Base-by-base conservation (phyloP, 2,888 invertebrate genomes). In the Brassicogethes aeneus region DNA sequence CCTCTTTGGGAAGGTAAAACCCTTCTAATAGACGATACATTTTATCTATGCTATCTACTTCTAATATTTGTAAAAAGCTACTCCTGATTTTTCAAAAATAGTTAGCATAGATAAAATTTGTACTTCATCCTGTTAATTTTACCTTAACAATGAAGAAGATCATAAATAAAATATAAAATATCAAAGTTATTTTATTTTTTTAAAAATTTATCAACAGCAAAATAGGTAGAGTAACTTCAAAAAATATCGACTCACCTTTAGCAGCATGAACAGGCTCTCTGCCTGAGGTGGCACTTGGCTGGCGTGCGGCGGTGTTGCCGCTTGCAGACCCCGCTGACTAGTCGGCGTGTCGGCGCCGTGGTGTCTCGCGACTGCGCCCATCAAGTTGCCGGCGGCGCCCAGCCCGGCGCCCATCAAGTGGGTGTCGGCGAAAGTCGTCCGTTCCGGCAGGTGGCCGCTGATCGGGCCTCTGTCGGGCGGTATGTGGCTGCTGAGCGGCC, bases 261-360 rank as follows among this genome's bases (percentile, higher is more conserved):
- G 72, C 39, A 91, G 67, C 74, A 84, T 86, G 51, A 87, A 76
- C 51, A 90, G 71, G 40, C 86, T 84, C 68, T 90, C 89, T 3
- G 85, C 85, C 62, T 87, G 88, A 41, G 85, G 81, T 53, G 87
- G 85, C 54, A 85, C 84, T 69, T 84, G 87, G 56, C 79, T 77
- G 44, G 82, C 82, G 69, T 83, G 82, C 53, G 84, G 80, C 57
- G 84, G 84, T 3, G 75, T 74, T 5, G 76, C 73, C 10, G 68
- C 69, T 54, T 74, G 74, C 39, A 72, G 65, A 42, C 73, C 74
- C 34, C 73, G 64, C 34, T 72, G 70, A 44, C 70, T 69, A 29
- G 73, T 70, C 3, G 74, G 77, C 1, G 73, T 70, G 29, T 72
- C 72, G 10, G 71, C 71, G 29, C 74, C 65, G 42, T 72, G 57